phyloP scores from a whole-genome alignment of 1,140 invertebrate species.

The Sipha flava region DNA sequence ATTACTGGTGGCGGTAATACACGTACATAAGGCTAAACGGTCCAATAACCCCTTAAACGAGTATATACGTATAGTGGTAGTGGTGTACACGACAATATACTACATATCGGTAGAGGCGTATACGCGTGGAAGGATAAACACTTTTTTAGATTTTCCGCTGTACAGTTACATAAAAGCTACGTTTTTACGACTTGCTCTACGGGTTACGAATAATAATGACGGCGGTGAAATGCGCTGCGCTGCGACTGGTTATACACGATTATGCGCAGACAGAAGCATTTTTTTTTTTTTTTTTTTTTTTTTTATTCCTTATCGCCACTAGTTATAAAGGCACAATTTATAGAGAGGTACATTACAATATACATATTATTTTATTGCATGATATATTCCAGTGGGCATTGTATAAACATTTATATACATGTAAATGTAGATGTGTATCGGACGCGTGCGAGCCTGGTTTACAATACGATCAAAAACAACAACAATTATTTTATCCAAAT shows the following conservation, averaged over 20 bases:
- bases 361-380: too few relatives aligned
- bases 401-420: not conserved
- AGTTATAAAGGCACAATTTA: too few relatives aligned
- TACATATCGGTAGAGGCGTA: not conserved
- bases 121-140: not conserved
- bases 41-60: slow-evolving; percentile 7
- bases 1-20: not conserved
- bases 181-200: not conserved
- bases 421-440: not conserved
- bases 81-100: not conserved
- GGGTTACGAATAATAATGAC: not conserved
- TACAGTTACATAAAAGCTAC: not conserved
- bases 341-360: too few relatives aligned
- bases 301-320: too few relatives aligned
- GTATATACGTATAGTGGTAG: not conserved
- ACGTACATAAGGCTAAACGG: slow-evolving; percentile 22
- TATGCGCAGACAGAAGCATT: too few relatives aligned
- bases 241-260: too few relatives aligned
- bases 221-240: not conserved
- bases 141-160: not conserved
- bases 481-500: not conserved
- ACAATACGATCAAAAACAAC: not conserved
- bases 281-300: not conserved
- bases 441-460: not conserved
- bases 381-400: too few relatives aligned